Base-by-base conservation (phyloP, 1,140 invertebrate genomes). In the Eriosoma lanigerum region DNA sequence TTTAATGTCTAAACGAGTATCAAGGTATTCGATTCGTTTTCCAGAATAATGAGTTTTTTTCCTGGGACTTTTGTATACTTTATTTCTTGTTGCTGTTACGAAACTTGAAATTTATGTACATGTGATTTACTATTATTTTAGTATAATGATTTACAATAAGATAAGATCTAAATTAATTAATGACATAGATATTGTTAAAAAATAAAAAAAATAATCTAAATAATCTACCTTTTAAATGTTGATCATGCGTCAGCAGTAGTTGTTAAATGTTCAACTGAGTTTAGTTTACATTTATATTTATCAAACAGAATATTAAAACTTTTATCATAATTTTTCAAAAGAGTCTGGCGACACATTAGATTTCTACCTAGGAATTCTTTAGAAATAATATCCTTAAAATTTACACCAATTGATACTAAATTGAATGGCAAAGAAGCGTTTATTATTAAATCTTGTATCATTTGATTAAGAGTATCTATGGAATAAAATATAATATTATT, bases 221-320 rank as follows among this genome's bases (percentile, higher is more conserved):
- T 29, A 60, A 29, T 29, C 26, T 60, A 60, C 56, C 56, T 60
- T 60, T 60, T 60, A 17, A 60, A 60, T 29, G 24, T 60, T 15
- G 56, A 60, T 24, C 56, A 60, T 60, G 56, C 24, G 10, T 60
- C 56, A 29, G 24, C 12, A 60, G 56, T 60, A 15, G 56, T 60
- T 29, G 56, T 60, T 26, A 60, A 29, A 29, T 60, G 24, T 29
- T 60, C 24, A 5, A 26, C 56, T 6, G 24, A 60, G 13, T 26
- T 29, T 3, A 60, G 13, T 29, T 60, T 60, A 29, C 12, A 15
- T 60, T 60, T 60, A 24, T 29, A 29, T 60, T 29, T 60, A 5
- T 26, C 56, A 60, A 60, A 60, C 1, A 60, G 24, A 29, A 60
- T 29, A 60, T 60, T 26, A 29, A 29, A 26, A 29, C 24, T 60